Conservation (phyloP, 2,797 vertebrate genomes). For the Carcharodon carcharias region DNA sequence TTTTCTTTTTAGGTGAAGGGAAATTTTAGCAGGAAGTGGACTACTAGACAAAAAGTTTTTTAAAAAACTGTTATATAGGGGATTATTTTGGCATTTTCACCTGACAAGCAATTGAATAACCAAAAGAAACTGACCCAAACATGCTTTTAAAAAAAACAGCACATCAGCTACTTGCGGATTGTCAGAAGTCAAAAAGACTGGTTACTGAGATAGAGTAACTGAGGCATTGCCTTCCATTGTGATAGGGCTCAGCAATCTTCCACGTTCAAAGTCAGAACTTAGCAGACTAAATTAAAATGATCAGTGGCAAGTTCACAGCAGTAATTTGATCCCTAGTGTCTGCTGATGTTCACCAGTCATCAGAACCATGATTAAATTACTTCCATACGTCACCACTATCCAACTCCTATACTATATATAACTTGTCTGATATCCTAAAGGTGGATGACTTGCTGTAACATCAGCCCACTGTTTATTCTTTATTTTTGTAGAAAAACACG, state of each 20-base stretch:
- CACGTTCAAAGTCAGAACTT: background rate
- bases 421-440: background rate
- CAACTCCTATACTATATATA: background rate
- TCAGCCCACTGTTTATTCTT: background rate
- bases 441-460: background rate
- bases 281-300: background rate
- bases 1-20: background rate
- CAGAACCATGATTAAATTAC: slow-evolving; percentile 16
- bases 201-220: background rate
- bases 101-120: background rate
- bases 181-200: background rate
- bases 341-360: background rate
- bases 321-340: slow-evolving; percentile 3
- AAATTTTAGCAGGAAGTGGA: background rate
- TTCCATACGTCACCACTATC: background rate
- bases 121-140: background rate
- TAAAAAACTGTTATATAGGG: background rate
- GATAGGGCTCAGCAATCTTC: background rate
- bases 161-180: background rate
- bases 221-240: background rate
- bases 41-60: background rate
- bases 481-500: background rate
- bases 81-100: background rate
- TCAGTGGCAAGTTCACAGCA: background rate
- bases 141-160: background rate